phyloP scores from a whole-genome alignment of 2,113 vertebrate genomes.

The Periophthalmodon schlosseri region DNA sequence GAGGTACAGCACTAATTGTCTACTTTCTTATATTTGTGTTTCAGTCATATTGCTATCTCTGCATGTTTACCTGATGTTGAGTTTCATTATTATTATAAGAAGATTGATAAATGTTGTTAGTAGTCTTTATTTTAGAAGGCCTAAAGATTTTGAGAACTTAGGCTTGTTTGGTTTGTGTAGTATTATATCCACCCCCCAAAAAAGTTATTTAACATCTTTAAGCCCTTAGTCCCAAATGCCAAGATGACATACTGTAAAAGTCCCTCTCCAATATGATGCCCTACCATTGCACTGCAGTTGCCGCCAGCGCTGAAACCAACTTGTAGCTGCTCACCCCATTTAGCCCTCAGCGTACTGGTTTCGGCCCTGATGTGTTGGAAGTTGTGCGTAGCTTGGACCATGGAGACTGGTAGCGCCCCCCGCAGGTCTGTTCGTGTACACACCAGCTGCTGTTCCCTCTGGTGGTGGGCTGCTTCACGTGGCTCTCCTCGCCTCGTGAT shows the following conservation, averaged over 20 bases:
- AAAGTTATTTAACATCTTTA: too few species aligned
- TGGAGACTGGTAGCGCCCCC: conserved; percentile 52
- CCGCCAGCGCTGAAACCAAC: conserved; percentile 61
- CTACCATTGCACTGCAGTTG: conserved; percentile 24
- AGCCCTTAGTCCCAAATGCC: too few species aligned
- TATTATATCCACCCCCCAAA: too few species aligned
- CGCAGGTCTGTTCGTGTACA: conserved; percentile 65
- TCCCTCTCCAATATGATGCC: conserved; percentile 15
- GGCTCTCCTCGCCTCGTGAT: conserved; percentile 67
- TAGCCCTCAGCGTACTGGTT: conserved; percentile 48
- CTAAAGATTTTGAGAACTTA: not conserved
- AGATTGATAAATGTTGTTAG: not conserved
- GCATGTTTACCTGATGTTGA: not conserved
- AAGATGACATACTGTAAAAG: not conserved
- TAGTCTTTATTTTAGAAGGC: too few species aligned
- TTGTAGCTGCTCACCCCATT: conserved; percentile 62
- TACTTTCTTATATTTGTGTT: not conserved
- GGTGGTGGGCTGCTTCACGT: conserved; percentile 62
- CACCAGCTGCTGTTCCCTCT: conserved; percentile 69
- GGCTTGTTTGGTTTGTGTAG: too few species aligned
- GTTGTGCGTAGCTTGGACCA: conserved; percentile 44
- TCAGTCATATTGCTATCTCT: not conserved
- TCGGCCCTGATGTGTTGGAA: conserved; percentile 45
- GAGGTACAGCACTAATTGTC: not conserved
- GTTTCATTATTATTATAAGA: not conserved